Evolutionary conservation across 1,140 invertebrate genomes (phyloP).

Genomic region (Oedothorax gibbosus): DNA sequence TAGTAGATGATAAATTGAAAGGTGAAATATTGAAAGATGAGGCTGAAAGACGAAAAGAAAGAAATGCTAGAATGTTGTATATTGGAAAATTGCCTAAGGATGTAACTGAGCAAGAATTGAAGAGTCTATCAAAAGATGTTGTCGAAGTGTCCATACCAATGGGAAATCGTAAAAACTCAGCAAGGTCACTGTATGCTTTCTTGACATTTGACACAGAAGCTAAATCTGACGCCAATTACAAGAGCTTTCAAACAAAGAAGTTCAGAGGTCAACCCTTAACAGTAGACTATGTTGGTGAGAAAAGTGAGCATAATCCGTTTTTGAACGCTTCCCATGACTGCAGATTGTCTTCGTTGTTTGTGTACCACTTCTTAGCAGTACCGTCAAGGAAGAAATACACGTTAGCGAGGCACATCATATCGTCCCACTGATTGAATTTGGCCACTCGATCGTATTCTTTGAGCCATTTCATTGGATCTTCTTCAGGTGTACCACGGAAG

Average conservation of each 20-base stretch:
- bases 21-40: background rate
- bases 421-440: background rate
- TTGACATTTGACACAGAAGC: background rate
- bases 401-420: no score
- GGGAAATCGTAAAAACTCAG: background rate
- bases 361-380: no score
- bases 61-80: conserved; percentile 1
- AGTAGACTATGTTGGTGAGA: conserved; percentile 25
- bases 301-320: background rate
- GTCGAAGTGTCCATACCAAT: background rate
- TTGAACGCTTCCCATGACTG: no score
- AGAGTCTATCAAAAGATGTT: conserved; percentile 14
- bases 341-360: no score
- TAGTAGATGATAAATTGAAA: background rate
- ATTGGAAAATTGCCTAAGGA: conserved; percentile 12
- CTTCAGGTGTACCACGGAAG: background rate
- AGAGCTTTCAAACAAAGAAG: background rate
- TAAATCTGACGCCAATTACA: background rate
- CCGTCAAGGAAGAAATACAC: no score
- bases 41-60: conserved; percentile 6
- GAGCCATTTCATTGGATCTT: background rate
- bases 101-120: background rate
- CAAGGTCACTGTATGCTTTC: background rate
- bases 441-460: background rate
- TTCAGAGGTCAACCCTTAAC: background rate